These are phyloP conservation scores for Notamacropus eugenii DNA, from an alignment of 2,797 vertebrate genomes.

Conservation along the genomic window DNA sequence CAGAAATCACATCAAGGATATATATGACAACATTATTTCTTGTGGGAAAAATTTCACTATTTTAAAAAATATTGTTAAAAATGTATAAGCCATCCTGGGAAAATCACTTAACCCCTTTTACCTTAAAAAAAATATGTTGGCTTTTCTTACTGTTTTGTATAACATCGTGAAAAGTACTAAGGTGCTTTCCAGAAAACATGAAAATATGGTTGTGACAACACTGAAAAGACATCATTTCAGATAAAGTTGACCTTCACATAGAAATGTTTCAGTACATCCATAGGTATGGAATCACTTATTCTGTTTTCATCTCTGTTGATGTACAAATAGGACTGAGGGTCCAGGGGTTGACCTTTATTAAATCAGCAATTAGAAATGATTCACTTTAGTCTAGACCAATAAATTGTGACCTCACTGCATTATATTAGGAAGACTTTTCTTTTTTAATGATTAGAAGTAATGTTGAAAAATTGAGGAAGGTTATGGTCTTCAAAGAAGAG, in stretches of 20 bases:
- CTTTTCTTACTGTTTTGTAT: slow-evolving; percentile 16
- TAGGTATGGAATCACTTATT: neutral
- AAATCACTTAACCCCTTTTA: too few species aligned
- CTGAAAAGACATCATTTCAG: neutral
- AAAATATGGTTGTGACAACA: neutral
- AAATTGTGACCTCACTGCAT: slow-evolving; percentile 7
- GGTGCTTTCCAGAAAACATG: neutral
- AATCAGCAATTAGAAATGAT: neutral
- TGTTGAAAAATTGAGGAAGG: slow-evolving; percentile 67
- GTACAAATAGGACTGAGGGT: slow-evolving; percentile 25
- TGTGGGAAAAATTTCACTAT: neutral
- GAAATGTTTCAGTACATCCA: neutral
- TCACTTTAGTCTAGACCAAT: neutral
- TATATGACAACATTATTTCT: neutral
- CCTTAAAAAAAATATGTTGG: neutral
- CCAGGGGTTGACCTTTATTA: slow-evolving; percentile 2
- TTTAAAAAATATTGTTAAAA: neutral
- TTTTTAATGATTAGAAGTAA: slow-evolving; percentile 59
- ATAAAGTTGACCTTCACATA: neutral
- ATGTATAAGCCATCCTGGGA: neutral
- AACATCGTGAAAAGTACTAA: slow-evolving; percentile 14
- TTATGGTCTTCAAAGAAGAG: slow-evolving; percentile 76
- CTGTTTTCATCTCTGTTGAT: slow-evolving; percentile 11
- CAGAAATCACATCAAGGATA: neutral
- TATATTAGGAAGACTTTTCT: slow-evolving; percentile 59